These are phyloP conservation scores for Tricholauxania praeusta DNA, from an alignment of 2,888 invertebrate species.

Conservation along the genomic window DNA sequence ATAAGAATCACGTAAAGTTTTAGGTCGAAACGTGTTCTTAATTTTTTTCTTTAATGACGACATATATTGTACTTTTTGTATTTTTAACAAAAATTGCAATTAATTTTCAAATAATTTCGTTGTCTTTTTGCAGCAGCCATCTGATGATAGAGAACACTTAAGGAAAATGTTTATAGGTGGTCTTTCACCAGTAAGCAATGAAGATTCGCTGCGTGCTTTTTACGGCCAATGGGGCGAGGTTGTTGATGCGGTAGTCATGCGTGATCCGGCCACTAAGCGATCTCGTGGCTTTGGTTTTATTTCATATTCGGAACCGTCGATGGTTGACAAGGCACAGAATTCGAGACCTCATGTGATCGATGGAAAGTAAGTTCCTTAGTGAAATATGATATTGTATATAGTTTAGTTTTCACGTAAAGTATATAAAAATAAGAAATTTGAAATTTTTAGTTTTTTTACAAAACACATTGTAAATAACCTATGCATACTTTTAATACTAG, in stretches of 20 bases:
- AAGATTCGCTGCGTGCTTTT: constrained; percentile 55
- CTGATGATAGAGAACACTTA: constrained; percentile 55
- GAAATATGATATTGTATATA: too few species aligned
- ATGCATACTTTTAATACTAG: constrained; percentile 43
- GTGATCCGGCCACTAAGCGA: constrained; percentile 61
- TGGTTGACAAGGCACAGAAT: constrained; percentile 61
- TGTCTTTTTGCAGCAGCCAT: not conserved
- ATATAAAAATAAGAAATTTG: too few species aligned
- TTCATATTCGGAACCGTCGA: constrained; percentile 54
- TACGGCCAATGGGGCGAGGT: constrained; percentile 61
- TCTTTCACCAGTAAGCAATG: constrained; percentile 57
- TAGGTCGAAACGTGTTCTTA: too few species aligned
- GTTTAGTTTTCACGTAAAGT: too few species aligned
- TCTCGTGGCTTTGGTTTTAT: constrained; percentile 65
- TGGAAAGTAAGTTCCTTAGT: constrained; percentile 69
- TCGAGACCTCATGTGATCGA: constrained; percentile 61
- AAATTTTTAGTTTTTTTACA: not conserved
- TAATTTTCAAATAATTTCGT: not conserved
- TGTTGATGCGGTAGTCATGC: constrained; percentile 61
- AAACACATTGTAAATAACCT: not conserved
- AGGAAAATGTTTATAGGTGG: constrained; percentile 64
- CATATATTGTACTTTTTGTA: too few species aligned
- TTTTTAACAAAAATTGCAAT: not conserved
- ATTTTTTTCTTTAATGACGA: too few species aligned
- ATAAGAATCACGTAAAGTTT: too few species aligned